Evolutionary conservation across 2,888 invertebrate species (phyloP).

Genomic region (Drosophila suboccidentalis): DNA sequence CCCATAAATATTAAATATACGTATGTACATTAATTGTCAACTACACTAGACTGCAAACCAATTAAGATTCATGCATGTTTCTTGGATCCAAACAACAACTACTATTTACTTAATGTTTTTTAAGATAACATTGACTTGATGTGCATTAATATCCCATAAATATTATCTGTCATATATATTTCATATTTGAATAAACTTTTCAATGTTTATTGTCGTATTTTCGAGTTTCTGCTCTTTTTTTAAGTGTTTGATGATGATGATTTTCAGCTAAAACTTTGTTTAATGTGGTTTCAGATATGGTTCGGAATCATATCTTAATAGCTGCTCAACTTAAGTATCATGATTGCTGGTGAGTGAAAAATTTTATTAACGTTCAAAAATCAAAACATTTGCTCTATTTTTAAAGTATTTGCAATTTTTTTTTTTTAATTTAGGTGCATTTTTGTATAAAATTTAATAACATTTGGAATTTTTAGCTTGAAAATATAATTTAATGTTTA

Average conservation of each 20-base stretch:
- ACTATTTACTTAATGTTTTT: slow-evolving; percentile 7
- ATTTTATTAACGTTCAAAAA: background rate
- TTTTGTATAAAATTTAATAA: too few relatives aligned
- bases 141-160: background rate
- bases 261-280: background rate
- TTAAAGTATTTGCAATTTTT: too few relatives aligned
- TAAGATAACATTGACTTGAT: background rate
- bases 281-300: background rate
- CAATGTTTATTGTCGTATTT: slow-evolving; percentile 2
- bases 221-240: background rate
- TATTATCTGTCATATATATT: background rate
- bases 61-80: background rate
- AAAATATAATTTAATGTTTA: too few relatives aligned
- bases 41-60: slow-evolving; percentile 45
- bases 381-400: too few relatives aligned
- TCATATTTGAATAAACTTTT: slow-evolving; percentile 4
- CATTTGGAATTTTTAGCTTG: too few relatives aligned
- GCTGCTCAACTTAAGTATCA: background rate
- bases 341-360: background rate
- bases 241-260: background rate
- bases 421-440: too few relatives aligned
- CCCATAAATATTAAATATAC: slow-evolving; percentile 38
- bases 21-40: slow-evolving; percentile 25
- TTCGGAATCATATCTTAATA: background rate
- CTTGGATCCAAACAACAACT: background rate